Evolutionary conservation across 2,113 vertebrate species (phyloP), one percentile per base, ranked within the genome.

Genomic region (Trichomycterus rosablanca): DNA sequence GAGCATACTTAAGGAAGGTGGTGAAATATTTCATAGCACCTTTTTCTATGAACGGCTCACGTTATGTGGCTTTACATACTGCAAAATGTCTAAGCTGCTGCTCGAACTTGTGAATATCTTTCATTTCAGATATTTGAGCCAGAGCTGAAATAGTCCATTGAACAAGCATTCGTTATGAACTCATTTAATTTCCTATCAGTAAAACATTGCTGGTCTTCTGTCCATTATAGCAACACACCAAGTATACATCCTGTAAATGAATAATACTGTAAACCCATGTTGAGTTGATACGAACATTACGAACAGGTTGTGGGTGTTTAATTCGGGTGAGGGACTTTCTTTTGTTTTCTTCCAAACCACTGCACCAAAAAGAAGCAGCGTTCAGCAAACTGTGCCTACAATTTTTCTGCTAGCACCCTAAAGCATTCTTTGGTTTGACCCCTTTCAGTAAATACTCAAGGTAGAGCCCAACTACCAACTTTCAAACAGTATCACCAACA

Each of bases 341-440:
- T 51, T 59, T 37, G n/a, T n/a, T n/a, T n/a, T 46, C 26, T 57
- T 32, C 39, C 19, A 51, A 19, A 12, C 61, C 40, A 42, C 70
- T 67, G 58, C 23, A 73, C 73, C 68, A 73, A 75, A 63, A 63
- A 78, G 74, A 68, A 76, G 71, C 66, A 71, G 43, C 68, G 80
- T 72, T 77, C 67, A 76, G 75, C 80, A 66, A 72, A 68, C 55
- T 49, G 60, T 56, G 76, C 78, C 78, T 83, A 67, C 26, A 30
- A 30, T 3, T 30, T 30, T 7, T n/a, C 26, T 4, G 3, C 26
- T 7, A 30, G 7, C 26, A 30, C 26, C 7, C 3, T 30, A 30
- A 30, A 30, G 26, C 3, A 30, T 30, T 30, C n/a, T n/a, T 30
- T 30, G 26, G 26, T 30, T 30, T 30, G 66, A 75, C 76, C 70